Evolutionary conservation across 2,888 invertebrate species (phyloP).

Genomic region (Epirrhoe alternata): DNA sequence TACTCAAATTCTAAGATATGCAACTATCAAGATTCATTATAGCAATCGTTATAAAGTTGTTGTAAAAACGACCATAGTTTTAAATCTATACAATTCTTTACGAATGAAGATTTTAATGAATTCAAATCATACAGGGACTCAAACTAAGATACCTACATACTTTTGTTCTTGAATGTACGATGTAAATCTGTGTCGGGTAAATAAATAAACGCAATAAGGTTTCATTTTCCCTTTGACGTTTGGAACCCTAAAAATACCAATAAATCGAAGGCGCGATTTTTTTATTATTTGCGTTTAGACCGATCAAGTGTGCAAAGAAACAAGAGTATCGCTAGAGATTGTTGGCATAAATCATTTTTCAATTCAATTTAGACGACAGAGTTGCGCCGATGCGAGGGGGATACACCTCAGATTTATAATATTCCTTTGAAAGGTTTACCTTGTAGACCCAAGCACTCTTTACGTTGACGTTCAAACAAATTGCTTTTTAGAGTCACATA

Average conservation of each 20-base stretch:
- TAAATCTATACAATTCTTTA: too few relatives aligned
- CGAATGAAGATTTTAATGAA: too few relatives aligned
- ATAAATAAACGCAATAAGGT: not conserved
- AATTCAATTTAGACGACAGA: slow-evolving; percentile 82
- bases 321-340: slow-evolving; percentile 71
- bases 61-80: too few relatives aligned
- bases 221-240: not conserved
- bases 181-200: too few relatives aligned
- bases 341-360: slow-evolving; percentile 81
- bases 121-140: too few relatives aligned
- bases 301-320: slow-evolving; percentile 74
- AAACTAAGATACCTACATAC: too few relatives aligned
- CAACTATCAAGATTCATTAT: too few relatives aligned
- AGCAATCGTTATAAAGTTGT: too few relatives aligned
- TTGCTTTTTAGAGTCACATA: slow-evolving; percentile 2
- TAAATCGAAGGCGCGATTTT: slow-evolving; percentile 61
- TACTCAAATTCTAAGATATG: too few relatives aligned
- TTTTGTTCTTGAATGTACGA: too few relatives aligned
- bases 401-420: slow-evolving; percentile 48
- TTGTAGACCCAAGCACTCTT: slow-evolving; percentile 15
- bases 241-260: slow-evolving; percentile 44
- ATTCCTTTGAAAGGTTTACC: slow-evolving; percentile 37
- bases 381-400: slow-evolving; percentile 61
- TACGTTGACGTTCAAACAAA: slow-evolving; percentile 16
- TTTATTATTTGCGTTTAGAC: slow-evolving; percentile 71